Percentiles rank a stretch among this genome's conserved stretches.
Conservation (phyloP, 2,797 vertebrate genomes). For the Tinamus major region DNA sequence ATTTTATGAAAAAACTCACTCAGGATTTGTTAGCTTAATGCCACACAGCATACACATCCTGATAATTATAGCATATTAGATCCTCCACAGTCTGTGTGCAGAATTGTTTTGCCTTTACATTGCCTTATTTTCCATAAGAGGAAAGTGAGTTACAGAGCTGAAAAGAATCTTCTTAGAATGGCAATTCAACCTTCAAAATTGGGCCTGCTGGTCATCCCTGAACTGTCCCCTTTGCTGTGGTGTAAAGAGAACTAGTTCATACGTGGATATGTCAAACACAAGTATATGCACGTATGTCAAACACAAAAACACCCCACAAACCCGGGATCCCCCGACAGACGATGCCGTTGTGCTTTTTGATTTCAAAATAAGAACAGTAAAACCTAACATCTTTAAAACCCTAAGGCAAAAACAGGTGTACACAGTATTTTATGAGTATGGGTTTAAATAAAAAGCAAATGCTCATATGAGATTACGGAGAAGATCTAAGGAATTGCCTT, state of each 20-base stretch:
- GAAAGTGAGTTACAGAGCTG: background rate
- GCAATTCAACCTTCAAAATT: background rate
- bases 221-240: background rate
- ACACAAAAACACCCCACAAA: background rate
- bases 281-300: background rate
- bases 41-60: background rate
- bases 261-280: background rate
- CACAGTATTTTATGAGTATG: background rate
- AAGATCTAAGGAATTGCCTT: conserved; percentile 26
- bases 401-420: background rate
- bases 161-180: background rate
- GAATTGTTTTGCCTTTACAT: background rate
- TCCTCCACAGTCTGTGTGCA: background rate
- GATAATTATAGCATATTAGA: background rate
- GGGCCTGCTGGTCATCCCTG: background rate
- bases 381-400: background rate
- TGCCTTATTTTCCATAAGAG: background rate
- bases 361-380: background rate
- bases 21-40: background rate
- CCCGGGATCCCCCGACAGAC: background rate
- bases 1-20: background rate
- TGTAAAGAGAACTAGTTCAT: background rate
- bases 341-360: background rate
- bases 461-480: background rate
- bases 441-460: conserved; percentile 29